Percentiles rank a stretch among this genome's conserved stretches.
Evolutionary conservation across 2,888 invertebrate genomes (phyloP).

Genomic region (Ceratothoa steindachneri): DNA sequence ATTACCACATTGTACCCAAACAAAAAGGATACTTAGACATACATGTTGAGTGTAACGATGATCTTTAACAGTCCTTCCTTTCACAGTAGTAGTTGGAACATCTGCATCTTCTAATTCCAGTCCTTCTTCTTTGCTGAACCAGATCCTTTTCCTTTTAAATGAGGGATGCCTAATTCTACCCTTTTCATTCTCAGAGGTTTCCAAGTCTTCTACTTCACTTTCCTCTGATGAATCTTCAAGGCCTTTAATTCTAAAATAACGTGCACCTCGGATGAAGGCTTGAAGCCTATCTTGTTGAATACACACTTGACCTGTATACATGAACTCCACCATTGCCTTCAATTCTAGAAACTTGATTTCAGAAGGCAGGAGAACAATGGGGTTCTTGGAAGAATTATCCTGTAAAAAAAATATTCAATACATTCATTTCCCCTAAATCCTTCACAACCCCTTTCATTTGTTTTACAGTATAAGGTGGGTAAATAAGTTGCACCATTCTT

Average conservation of each 20-base stretch:
- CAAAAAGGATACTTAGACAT: background rate
- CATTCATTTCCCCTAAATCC: too few species aligned
- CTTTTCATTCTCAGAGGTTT: background rate
- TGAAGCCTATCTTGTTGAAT: constrained; percentile 44
- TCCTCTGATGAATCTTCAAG: constrained; percentile 42
- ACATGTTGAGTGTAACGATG: constrained; percentile 40
- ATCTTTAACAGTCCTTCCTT: constrained; percentile 29
- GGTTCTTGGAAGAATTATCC: constrained; percentile 39
- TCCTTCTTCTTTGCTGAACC: background rate
- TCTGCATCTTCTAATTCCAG: background rate
- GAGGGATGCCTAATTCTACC: background rate
- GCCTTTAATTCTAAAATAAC: constrained; percentile 42
- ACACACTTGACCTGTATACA: constrained; percentile 47
- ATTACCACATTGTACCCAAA: too few species aligned
- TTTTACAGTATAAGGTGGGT: too few species aligned
- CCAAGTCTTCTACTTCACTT: constrained; percentile 35
- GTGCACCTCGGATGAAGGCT: constrained; percentile 39
- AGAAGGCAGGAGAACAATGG: constrained; percentile 37
- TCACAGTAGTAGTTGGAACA: constrained; percentile 25
- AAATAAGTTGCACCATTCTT: too few species aligned
- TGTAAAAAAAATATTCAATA: too few species aligned
- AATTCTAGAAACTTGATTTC: constrained; percentile 39
- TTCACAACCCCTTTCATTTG: too few species aligned
- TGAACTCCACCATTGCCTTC: constrained; percentile 46
- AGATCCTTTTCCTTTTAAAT: background rate